Conservation (phyloP, 1,140 invertebrate species). For the Lepidurus packardi region DNA sequence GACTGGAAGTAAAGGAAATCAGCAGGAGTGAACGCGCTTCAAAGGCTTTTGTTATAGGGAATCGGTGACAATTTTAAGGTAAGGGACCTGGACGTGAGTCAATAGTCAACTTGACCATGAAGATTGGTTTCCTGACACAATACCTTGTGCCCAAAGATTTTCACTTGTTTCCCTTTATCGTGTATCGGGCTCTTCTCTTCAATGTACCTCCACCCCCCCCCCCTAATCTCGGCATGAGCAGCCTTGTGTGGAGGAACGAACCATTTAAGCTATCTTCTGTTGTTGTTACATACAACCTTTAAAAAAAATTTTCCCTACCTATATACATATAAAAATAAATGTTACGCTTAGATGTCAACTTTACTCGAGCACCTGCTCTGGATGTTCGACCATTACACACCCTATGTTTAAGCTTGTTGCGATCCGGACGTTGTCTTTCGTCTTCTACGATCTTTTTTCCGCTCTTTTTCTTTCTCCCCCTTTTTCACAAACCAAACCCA, state of each 20-base stretch:
- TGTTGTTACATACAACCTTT: neutral
- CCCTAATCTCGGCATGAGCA: neutral
- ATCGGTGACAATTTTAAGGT: slow-evolving; percentile 7
- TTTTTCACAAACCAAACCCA: neutral
- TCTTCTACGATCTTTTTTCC: neutral
- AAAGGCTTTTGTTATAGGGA: slow-evolving; percentile 1
- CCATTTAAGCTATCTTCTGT: neutral
- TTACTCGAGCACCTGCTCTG: neutral
- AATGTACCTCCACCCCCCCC: neutral
- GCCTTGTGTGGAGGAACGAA: slow-evolving; percentile 8
- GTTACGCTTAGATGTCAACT: neutral
- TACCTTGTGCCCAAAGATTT: neutral
- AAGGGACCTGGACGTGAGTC: slow-evolving; percentile 3
- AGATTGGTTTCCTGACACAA: neutral
- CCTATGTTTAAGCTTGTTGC: neutral
- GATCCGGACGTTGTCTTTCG: neutral
- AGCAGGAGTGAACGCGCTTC: neutral
- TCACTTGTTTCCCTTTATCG: neutral
- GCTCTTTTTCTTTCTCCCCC: neutral
- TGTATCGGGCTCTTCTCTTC: neutral
- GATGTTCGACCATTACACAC: neutral
- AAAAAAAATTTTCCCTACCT: neutral
- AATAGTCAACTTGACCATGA: slow-evolving; percentile 15
- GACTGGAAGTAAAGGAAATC: neutral
- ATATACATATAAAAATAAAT: neutral